Evolutionary conservation across 2,113 vertebrate genomes (phyloP).

Genomic region (Toxotes chatareus): DNA sequence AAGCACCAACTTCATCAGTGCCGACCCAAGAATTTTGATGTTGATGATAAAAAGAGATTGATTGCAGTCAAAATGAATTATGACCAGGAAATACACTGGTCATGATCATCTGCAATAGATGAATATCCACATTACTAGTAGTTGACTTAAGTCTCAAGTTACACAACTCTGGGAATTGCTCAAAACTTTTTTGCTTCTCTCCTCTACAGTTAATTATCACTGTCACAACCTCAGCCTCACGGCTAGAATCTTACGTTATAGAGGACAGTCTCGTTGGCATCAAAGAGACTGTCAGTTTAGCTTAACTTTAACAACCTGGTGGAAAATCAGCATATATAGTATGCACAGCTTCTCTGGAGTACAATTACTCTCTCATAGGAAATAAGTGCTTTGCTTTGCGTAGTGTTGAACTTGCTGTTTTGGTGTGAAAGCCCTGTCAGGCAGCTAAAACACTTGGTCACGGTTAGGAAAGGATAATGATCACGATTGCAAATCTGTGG

Average conservation of each 20-base stretch:
- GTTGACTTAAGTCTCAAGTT: background rate
- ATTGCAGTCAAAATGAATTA: no score
- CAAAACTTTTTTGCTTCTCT: no score
- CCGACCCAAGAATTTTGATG: no score
- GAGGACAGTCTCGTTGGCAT: no score
- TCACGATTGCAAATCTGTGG: constrained; percentile 15
- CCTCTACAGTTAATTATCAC: background rate
- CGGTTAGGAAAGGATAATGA: background rate
- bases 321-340: background rate
- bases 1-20: background rate
- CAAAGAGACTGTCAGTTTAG: background rate
- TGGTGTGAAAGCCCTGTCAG: background rate
- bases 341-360: background rate
- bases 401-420: background rate
- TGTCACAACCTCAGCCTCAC: background rate
- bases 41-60: no score
- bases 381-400: background rate
- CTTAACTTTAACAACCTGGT: background rate
- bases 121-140: no score
- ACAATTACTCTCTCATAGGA: background rate
- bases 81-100: no score
- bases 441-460: background rate
- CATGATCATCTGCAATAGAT: no score
- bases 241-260: no score
- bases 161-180: background rate